Conservation (phyloP, 2,888 invertebrate species). For the Agrilus biguttatus region DNA sequence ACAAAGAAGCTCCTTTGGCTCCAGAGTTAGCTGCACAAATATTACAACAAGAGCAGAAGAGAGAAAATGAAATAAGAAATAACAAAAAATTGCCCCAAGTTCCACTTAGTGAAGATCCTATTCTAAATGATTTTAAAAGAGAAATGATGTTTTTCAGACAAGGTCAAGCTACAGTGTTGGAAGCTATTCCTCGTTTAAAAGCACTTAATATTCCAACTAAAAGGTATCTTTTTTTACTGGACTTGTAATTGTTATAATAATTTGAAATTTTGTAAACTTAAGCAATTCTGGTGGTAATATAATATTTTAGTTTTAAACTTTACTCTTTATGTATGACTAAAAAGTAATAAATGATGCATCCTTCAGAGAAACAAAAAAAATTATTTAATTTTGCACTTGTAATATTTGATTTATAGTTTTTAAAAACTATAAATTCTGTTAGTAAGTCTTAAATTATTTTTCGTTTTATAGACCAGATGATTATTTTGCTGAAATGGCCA, state of each 20-base stretch:
- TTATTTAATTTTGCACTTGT: no score
- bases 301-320: no score
- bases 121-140: constrained; percentile 81
- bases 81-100: constrained; percentile 52
- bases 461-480: constrained; percentile 60
- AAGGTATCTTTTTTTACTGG: constrained; percentile 28
- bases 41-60: constrained; percentile 57
- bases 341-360: no score
- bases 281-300: no score
- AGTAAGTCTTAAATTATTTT: no score
- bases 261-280: no score
- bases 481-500: constrained; percentile 99
- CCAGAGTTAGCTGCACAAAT: constrained; percentile 70
- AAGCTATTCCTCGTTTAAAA: constrained; percentile 65
- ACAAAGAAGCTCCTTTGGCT: constrained; percentile 64
- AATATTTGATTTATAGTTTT: no score
- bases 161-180: constrained; percentile 73
- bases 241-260: no score
- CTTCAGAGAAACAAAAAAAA: no score
- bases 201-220: constrained; percentile 61
- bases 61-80: constrained; percentile 49
- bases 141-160: constrained; percentile 80
- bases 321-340: no score
- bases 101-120: constrained; percentile 56
- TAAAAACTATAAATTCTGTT: no score